Conservation (phyloP, 2,888 invertebrate species). For the Allacma fusca region DNA sequence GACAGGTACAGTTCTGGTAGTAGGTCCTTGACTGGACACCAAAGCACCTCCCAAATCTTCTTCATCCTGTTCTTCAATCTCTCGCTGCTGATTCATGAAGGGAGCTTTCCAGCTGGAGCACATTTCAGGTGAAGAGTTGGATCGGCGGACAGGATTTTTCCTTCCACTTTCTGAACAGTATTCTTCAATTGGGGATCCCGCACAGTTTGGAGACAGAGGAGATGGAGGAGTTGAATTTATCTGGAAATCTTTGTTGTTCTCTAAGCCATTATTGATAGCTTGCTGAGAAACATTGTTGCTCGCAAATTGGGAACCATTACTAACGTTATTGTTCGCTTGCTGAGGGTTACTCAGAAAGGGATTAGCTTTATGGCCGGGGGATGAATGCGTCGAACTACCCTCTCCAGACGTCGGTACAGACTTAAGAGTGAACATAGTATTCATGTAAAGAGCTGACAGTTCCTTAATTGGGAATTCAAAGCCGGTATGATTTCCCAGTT, state of each 20-base stretch:
- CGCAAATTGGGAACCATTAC: no score
- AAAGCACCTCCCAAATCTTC: slow-evolving; percentile 44
- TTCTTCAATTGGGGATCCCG: slow-evolving; percentile 56
- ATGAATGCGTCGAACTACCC: not conserved
- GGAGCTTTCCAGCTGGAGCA: slow-evolving; percentile 84
- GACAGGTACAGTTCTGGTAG: not conserved
- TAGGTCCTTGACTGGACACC: not conserved
- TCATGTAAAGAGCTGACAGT: slow-evolving; percentile 52
- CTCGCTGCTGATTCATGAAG: slow-evolving; percentile 66
- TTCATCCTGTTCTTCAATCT: slow-evolving; percentile 64
- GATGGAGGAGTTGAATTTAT: slow-evolving; percentile 16
- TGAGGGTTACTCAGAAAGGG: not conserved
- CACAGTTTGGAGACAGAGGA: slow-evolving; percentile 47
- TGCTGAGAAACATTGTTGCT: no score
- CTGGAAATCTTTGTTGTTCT: no score
- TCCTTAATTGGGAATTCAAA: slow-evolving; percentile 52
- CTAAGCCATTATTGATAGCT: no score
- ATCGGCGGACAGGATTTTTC: slow-evolving; percentile 76
- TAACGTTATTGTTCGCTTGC: no score
- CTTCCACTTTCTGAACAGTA: slow-evolving; percentile 60
- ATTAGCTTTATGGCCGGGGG: slow-evolving; percentile 3
- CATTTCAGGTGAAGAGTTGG: slow-evolving; percentile 93
- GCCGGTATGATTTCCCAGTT: slow-evolving; percentile 63
- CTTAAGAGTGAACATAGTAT: slow-evolving; percentile 9
- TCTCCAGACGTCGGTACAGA: not conserved